These are phyloP conservation scores for Lomographa bimaculata DNA, from an alignment of 2,888 invertebrate species.

Conservation along the genomic window DNA sequence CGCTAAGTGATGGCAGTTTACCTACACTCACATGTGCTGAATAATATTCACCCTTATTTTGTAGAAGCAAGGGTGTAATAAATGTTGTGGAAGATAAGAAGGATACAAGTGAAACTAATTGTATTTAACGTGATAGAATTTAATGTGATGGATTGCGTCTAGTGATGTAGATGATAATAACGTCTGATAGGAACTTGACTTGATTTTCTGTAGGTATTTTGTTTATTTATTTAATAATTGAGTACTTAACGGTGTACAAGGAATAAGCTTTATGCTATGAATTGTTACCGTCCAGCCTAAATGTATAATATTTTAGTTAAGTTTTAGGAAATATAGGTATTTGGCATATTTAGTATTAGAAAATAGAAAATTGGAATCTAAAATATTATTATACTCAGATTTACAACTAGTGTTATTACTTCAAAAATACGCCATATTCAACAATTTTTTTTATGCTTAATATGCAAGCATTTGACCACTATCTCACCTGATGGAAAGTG, in stretches of 20 bases:
- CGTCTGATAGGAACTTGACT: not conserved
- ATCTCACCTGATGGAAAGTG: too few species aligned
- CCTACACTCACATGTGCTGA: not conserved
- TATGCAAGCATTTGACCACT: too few species aligned
- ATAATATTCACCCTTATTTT: conserved; percentile 1
- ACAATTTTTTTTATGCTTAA: too few species aligned
- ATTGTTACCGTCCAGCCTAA: too few species aligned
- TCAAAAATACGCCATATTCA: too few species aligned
- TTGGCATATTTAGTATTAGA: too few species aligned
- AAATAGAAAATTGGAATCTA: too few species aligned
- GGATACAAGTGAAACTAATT: conserved; percentile 1
- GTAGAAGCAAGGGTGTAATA: not conserved
- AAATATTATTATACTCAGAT: too few species aligned
- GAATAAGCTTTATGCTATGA: too few species aligned
- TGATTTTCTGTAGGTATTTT: not conserved
- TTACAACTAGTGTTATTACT: too few species aligned
- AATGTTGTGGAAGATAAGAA: not conserved
- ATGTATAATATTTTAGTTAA: too few species aligned
- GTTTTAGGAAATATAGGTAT: too few species aligned
- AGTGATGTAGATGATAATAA: conserved; percentile 52
- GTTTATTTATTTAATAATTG: not conserved
- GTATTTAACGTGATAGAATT: conserved; percentile 24
- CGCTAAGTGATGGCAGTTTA: conserved; percentile 15
- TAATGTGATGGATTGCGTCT: conserved; percentile 51
- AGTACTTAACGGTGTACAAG: not conserved